These are phyloP conservation scores for Macrostomum lignano DNA, from an alignment of 1,140 invertebrate species.

Conservation along the genomic window DNA sequence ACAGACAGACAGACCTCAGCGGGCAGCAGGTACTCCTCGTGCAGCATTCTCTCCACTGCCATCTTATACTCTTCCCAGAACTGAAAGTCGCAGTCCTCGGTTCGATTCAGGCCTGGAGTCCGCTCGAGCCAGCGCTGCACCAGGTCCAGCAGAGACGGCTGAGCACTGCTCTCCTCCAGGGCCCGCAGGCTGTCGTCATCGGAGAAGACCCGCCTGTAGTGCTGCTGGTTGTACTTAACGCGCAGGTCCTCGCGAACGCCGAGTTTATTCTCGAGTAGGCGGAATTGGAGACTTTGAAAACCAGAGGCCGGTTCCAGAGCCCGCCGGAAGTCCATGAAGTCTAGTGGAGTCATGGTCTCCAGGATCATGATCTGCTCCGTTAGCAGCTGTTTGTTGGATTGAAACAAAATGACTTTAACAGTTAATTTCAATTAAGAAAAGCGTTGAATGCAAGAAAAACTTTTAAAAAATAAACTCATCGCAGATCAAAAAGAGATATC, in stretches of 20 bases:
- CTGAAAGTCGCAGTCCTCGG: slow-evolving; percentile 48
- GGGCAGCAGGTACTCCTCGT: slow-evolving; percentile 36
- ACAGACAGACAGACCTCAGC: no score
- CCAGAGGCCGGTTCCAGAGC: slow-evolving; percentile 75
- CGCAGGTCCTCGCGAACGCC: slow-evolving; percentile 59
- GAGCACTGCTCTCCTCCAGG: no score
- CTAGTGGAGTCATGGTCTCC: slow-evolving; percentile 84
- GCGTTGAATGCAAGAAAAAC: no score
- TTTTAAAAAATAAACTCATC: no score
- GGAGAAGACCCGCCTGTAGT: slow-evolving; percentile 56
- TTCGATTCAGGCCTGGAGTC: slow-evolving; percentile 64
- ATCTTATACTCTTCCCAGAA: slow-evolving; percentile 67
- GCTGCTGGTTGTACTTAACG: slow-evolving; percentile 62
- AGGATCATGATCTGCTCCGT: slow-evolving; percentile 86
- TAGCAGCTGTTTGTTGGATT: no score
- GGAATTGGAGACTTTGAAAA: slow-evolving; percentile 84
- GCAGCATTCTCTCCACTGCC: slow-evolving; percentile 43
- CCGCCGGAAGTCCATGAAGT: slow-evolving; percentile 73
- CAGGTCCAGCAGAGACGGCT: no score
- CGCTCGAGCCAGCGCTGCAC: slow-evolving; percentile 54
- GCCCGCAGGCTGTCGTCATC: no score
- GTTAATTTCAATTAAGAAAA: no score
- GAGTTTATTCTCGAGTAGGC: slow-evolving; percentile 77
- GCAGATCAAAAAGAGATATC: no score
- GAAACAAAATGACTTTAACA: no score